Conservation (phyloP, 1,140 invertebrate species). For the Caerostris extrusa region DNA sequence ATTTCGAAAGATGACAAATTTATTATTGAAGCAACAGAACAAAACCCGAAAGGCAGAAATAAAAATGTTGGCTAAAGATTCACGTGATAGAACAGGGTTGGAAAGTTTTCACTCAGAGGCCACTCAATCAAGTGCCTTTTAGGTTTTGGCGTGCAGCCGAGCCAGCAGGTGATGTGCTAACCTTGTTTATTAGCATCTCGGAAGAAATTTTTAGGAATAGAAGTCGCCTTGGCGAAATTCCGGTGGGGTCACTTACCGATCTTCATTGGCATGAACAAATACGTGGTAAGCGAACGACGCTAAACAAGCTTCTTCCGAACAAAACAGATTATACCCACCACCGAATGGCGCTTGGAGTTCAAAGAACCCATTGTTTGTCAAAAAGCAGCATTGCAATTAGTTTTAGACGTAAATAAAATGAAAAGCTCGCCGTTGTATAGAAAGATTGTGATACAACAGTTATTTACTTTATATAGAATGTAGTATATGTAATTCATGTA, state of each 20-base stretch:
- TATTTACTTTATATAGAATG: too few species aligned
- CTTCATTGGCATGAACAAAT: background rate
- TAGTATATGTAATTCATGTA: too few species aligned
- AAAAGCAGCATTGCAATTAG: background rate
- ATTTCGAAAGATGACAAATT: background rate
- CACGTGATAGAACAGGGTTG: background rate
- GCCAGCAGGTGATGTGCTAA: conserved; percentile 45
- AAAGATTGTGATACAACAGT: too few species aligned
- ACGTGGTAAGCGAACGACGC: background rate
- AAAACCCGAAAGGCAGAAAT: background rate
- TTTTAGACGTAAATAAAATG: background rate
- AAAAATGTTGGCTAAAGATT: conserved; percentile 4
- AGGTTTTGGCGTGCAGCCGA: conserved; percentile 49
- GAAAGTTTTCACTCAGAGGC: conserved; percentile 12
- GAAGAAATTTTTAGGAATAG: conserved; percentile 45
- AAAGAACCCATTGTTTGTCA: background rate
- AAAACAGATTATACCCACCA: background rate
- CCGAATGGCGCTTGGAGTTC: background rate
- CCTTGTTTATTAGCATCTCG: conserved; percentile 48
- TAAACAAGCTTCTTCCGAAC: background rate
- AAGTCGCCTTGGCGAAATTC: conserved; percentile 43
- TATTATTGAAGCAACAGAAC: background rate
- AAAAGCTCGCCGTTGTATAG: too few species aligned
- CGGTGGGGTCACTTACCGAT: conserved; percentile 54
- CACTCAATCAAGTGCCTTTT: conserved; percentile 62